Base-by-base conservation (phyloP, 2,888 invertebrate genomes). In the Plagodis dolabraria region DNA sequence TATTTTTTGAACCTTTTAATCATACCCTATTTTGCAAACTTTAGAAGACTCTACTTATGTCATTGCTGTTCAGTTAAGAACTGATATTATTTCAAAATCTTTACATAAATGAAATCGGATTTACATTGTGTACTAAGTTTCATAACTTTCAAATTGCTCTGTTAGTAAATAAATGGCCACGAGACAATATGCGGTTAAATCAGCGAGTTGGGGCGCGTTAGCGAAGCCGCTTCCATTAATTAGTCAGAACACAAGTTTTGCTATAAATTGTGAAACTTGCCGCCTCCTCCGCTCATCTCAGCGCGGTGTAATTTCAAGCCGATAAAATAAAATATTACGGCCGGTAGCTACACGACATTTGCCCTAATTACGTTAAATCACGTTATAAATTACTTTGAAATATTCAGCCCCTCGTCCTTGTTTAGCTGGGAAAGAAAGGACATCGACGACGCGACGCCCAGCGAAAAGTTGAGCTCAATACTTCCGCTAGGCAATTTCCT, bases 251-350 rank as follows among this genome's bases (percentile, higher is more conserved):
- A 86, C 83, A 91, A 92, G 91, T 92, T 92, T 86, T 77, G 89
- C 91, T 86, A 91, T 92, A 92, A 92, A 92, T 92, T 86, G 79
- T 78, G 71, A 84, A 91, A 89, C 87, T 90, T 87, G 77, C 84
- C 83, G 84, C 83, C 85, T 79, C 77, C 77, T 73, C 80, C 76
- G 82, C 87, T 87, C 88, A 86, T 87, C 89, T 82, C 76, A 68
- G 72, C 77, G 71, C 69, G 71, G 79, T 85, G 83, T 86, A 86
- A 89, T 89, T 86, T 87, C 83, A 86, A 86, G 85, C 83, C 84
- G 89, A 91, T 92, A 89, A 89, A 90, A 90, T 90, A 89, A 89
- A 90, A 90, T 89, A 87, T 85, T 81, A 85, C 83, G 82, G 77
- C 74, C 76, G 72, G 40, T 71, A 76, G 82, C 79, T 79, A 79